Conservation (phyloP, 37 sponge, comb jelly and placozoan species). For the Trichoplax adhaerens region DNA sequence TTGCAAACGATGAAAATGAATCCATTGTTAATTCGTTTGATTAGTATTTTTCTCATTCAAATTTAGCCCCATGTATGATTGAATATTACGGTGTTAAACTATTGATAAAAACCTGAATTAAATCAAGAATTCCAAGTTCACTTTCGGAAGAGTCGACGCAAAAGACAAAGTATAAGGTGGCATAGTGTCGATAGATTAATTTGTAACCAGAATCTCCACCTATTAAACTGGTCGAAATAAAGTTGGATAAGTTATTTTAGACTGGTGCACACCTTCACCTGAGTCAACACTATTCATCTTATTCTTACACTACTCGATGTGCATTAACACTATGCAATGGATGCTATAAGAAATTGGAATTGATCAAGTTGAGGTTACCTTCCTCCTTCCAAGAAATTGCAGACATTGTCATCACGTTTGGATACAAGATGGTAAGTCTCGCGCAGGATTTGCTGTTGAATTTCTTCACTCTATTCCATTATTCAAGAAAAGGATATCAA, state of each 20-base stretch:
- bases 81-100: no score
- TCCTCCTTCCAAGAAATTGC: conserved; percentile 91
- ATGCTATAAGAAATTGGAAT: background rate
- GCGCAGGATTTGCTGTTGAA: conserved; percentile 85
- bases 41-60: no score
- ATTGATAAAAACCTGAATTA: conserved; percentile 59
- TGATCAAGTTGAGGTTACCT: conserved; percentile 9
- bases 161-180: conserved; percentile 98
- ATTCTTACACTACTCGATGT: background rate
- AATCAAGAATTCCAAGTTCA: conserved; percentile 94
- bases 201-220: conserved; percentile 55
- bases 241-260: background rate
- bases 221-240: conserved; percentile 19
- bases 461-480: conserved; percentile 45
- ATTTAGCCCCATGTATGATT: no score
- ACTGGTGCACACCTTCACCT: background rate
- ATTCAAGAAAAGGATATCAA: background rate
- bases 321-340: background rate
- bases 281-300: background rate
- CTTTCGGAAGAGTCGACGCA: conserved; percentile 95
- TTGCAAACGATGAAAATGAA: background rate
- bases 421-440: conserved; percentile 87
- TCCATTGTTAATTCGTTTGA: no score
- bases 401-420: conserved; percentile 75
- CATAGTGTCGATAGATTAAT: conserved; percentile 95